phyloP scores from a whole-genome alignment of 2,113 vertebrate species.

The Myanophis thanlyinensis region DNA sequence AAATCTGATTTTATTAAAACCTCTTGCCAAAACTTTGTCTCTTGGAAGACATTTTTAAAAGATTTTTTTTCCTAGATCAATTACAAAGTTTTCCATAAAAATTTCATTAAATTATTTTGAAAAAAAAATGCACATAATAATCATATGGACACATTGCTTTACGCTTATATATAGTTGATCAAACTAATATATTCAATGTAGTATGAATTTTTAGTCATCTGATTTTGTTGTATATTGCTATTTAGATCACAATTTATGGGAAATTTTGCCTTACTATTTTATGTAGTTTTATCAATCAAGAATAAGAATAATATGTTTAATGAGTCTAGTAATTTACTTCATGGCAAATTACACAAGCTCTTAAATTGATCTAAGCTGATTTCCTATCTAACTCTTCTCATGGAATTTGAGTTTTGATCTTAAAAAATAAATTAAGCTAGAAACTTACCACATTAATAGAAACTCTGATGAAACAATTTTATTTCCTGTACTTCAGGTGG shows the following conservation, averaged over 20 bases:
- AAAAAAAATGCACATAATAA: background rate
- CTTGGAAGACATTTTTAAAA: background rate
- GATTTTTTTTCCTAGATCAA: background rate
- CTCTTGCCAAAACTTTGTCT: background rate
- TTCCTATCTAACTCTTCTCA: slow-evolving; percentile 11
- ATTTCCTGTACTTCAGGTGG: background rate
- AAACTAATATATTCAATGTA: background rate
- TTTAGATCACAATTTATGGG: background rate
- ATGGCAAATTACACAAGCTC: background rate
- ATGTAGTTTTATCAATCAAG: slow-evolving; percentile 1
- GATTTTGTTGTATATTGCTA: background rate
- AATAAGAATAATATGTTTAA: background rate
- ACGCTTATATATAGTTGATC: background rate
- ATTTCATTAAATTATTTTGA: background rate
- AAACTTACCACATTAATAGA: slow-evolving; percentile 4
- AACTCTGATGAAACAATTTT: slow-evolving; percentile 19
- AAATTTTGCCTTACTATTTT: background rate
- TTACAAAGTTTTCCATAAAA: background rate
- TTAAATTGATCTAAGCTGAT: slow-evolving; percentile 7
- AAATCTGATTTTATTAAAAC: background rate
- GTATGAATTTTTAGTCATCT: background rate
- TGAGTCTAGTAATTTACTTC: background rate
- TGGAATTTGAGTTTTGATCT: slow-evolving; percentile 11
- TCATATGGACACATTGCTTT: background rate
- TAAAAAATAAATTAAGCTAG: background rate